These are phyloP conservation scores for Pelosia muscerda DNA, from an alignment of 2,888 invertebrate genomes.

Conservation along the genomic window DNA sequence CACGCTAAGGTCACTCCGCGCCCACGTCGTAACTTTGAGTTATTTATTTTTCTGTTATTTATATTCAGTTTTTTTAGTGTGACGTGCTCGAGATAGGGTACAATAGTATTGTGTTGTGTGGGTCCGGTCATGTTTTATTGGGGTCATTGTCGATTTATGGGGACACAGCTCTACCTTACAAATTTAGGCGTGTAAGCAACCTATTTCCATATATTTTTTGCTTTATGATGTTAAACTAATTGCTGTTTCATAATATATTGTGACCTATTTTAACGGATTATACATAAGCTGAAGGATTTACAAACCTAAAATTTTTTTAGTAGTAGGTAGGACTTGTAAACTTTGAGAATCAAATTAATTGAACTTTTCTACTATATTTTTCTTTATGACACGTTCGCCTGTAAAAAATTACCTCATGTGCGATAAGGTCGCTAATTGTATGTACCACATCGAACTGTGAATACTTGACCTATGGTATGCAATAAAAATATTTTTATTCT, in stretches of 20 bases:
- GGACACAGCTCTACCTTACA: background rate
- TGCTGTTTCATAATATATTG: background rate
- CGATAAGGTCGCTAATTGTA: too few relatives aligned
- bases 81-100: conserved; percentile 18
- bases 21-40: conserved; percentile 38
- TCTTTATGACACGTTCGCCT: too few relatives aligned
- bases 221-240: background rate
- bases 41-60: conserved; percentile 30
- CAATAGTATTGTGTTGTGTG: conserved; percentile 7
- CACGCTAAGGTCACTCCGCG: conserved; percentile 72
- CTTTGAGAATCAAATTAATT: too few relatives aligned
- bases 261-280: background rate
- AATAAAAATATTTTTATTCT: too few relatives aligned
- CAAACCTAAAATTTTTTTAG: too few relatives aligned
- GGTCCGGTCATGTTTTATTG: conserved; percentile 10
- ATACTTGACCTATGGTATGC: too few relatives aligned
- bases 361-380: too few relatives aligned
- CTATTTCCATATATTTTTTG: background rate
- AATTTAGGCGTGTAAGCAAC: conserved; percentile 5
- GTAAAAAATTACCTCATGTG: too few relatives aligned
- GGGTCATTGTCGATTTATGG: conserved; percentile 4
- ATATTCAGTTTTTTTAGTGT: conserved; percentile 14
- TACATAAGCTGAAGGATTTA: background rate
- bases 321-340: too few relatives aligned
- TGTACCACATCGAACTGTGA: too few relatives aligned